Evolutionary conservation across 2,888 invertebrate genomes (phyloP).

Genomic region (Agriopis marginaria): DNA sequence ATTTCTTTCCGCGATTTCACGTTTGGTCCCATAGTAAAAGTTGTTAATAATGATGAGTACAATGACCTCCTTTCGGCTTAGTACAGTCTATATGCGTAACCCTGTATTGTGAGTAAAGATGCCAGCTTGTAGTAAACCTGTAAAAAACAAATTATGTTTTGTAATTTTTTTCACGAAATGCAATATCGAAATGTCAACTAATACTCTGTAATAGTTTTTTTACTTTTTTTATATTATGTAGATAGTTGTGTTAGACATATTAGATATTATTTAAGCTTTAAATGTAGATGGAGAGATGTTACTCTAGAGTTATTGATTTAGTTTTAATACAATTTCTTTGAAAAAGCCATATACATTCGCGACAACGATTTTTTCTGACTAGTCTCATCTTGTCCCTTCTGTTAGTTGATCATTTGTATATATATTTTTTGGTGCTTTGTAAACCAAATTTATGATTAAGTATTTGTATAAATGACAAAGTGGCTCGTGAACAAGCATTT

Average conservation of each 20-base stretch:
- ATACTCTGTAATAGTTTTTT: slow-evolving; percentile 21
- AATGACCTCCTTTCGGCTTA: too few species aligned
- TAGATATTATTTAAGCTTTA: slow-evolving; percentile 31
- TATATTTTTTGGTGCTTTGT: slow-evolving; percentile 67
- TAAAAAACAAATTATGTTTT: too few species aligned
- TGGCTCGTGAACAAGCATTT: neutral
- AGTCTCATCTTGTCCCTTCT: slow-evolving; percentile 63
- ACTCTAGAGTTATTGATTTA: slow-evolving; percentile 12
- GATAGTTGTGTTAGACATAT: slow-evolving; percentile 8
- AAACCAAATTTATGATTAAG: slow-evolving; percentile 6
- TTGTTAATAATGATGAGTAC: too few species aligned
- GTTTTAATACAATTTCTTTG: slow-evolving; percentile 32
- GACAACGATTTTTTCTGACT: slow-evolving; percentile 69
- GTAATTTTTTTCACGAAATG: neutral
- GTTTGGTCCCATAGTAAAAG: too few species aligned
- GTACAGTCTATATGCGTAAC: too few species aligned
- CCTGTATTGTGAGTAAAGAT: too few species aligned
- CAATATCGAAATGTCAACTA: slow-evolving; percentile 6
- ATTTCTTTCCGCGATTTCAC: too few species aligned
- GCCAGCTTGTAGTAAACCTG: too few species aligned
- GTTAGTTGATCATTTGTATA: slow-evolving; percentile 55
- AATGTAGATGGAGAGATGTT: slow-evolving; percentile 18
- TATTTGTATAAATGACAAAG: slow-evolving; percentile 4
- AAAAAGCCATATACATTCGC: slow-evolving; percentile 62
- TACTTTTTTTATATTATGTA: slow-evolving; percentile 15